Percentiles rank a stretch among this genome's conserved stretches.
These are phyloP conservation scores for Endotricha flammealis DNA, from an alignment of 2,888 invertebrate genomes.

Conservation along the genomic window DNA sequence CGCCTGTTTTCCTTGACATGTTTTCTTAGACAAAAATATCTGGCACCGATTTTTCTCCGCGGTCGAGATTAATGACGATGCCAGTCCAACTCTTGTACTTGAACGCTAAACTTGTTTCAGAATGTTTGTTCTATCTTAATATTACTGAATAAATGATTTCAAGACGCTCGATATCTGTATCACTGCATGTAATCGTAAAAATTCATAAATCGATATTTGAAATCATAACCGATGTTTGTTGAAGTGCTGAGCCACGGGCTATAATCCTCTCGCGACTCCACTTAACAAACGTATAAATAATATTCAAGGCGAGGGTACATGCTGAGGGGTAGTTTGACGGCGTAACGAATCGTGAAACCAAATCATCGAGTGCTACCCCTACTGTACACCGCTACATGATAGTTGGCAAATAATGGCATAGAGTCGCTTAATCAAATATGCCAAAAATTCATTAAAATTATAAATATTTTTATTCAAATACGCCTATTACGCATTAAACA, in stretches of 20 bases:
- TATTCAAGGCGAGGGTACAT: conserved; percentile 76
- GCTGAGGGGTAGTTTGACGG: conserved; percentile 78
- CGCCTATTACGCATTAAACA: too few species aligned
- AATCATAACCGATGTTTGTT: conserved; percentile 73
- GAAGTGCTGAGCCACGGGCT: conserved; percentile 72
- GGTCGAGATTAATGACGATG: too few species aligned
- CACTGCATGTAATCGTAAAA: conserved; percentile 26
- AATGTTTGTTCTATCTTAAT: too few species aligned
- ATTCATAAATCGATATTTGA: conserved; percentile 52
- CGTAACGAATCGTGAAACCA: conserved; percentile 79
- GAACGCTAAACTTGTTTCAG: too few species aligned
- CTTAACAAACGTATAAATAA: conserved; percentile 79
- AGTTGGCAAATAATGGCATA: conserved; percentile 49
- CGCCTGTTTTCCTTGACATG: conserved; percentile 65
- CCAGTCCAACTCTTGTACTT: too few species aligned
- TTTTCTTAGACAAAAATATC: conserved; percentile 56
- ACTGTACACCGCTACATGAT: conserved; percentile 72
- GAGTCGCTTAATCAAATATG: conserved; percentile 32
- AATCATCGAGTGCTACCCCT: conserved; percentile 78
- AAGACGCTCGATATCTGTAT: too few species aligned
- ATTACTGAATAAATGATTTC: too few species aligned
- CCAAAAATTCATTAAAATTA: neutral
- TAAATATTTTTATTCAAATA: too few species aligned
- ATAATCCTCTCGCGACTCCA: conserved; percentile 73
- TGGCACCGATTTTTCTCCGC: neutral